Conservation (phyloP, 2,113 vertebrate species). For the Mystacornis crossleyi region DNA sequence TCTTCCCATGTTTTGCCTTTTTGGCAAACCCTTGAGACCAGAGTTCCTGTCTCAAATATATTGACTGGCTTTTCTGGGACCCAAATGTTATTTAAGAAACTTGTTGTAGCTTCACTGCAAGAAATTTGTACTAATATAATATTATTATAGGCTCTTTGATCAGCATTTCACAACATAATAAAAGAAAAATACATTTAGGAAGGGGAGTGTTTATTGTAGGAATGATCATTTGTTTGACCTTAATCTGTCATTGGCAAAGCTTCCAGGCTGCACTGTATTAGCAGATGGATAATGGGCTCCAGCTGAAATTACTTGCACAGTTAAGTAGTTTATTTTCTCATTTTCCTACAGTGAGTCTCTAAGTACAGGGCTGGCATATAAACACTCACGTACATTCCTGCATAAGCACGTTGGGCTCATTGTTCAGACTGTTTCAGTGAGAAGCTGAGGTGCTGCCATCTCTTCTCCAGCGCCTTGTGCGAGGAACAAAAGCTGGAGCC, state of each 20-base stretch:
- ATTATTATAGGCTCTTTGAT: background rate
- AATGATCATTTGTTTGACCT: constrained; percentile 45
- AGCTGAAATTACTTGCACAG: constrained; percentile 67
- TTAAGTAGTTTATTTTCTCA: constrained; percentile 59
- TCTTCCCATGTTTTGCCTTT: background rate
- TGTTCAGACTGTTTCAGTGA: background rate
- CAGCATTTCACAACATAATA: background rate
- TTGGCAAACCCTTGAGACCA: background rate
- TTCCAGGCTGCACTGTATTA: constrained; percentile 54
- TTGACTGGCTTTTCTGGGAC: background rate
- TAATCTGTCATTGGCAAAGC: constrained; percentile 66
- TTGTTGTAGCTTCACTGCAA: background rate
- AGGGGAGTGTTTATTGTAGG: background rate
- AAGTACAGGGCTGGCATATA: background rate
- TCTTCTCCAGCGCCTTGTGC: background rate
- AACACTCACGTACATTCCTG: background rate
- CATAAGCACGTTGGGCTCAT: background rate
- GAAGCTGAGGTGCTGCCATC: background rate
- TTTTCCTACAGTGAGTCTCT: constrained; percentile 31
- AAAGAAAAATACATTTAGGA: background rate
- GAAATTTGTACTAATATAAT: background rate
- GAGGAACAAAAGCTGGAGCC: background rate
- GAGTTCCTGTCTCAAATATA: background rate
- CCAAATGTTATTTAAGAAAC: background rate
- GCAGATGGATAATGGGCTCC: constrained; percentile 73